These are phyloP conservation scores for Loriculus beryllinus DNA, from an alignment of 2,797 vertebrate genomes.

Conservation along the genomic window DNA sequence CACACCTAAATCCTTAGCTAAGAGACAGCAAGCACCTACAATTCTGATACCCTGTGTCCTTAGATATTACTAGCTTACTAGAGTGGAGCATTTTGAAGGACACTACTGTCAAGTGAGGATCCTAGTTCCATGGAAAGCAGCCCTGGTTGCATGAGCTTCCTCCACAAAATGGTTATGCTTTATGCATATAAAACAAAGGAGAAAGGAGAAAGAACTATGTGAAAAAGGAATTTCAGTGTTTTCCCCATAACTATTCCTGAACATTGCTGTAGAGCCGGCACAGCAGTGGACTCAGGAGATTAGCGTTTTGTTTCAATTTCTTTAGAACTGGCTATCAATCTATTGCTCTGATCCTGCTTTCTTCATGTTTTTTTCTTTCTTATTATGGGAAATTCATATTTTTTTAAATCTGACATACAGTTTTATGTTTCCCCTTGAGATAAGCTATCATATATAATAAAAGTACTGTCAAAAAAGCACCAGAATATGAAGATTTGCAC, in stretches of 20 bases:
- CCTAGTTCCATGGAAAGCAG: background rate
- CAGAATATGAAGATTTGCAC: background rate
- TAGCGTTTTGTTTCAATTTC: background rate
- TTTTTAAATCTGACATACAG: background rate
- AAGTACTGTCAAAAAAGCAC: background rate
- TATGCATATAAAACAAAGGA: background rate
- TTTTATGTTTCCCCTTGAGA: background rate
- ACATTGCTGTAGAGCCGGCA: background rate
- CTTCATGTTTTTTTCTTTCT: background rate
- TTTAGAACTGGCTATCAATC: background rate
- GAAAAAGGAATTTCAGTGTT: background rate
- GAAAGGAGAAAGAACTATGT: background rate
- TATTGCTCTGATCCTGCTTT: background rate
- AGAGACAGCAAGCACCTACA: background rate
- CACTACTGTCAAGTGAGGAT: background rate
- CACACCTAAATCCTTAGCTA: background rate
- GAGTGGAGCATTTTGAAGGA: background rate
- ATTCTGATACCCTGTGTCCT: background rate
- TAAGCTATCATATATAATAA: background rate
- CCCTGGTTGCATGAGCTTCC: background rate
- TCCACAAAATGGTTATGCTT: background rate
- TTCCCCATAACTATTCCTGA: background rate
- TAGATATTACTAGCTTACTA: background rate
- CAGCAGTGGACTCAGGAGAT: background rate
- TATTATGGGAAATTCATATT: accelerated